Percentiles rank a stretch among this genome's conserved stretches.
Evolutionary conservation across 2,888 invertebrate genomes (phyloP).

Genomic region (Clunio marinus): DNA sequence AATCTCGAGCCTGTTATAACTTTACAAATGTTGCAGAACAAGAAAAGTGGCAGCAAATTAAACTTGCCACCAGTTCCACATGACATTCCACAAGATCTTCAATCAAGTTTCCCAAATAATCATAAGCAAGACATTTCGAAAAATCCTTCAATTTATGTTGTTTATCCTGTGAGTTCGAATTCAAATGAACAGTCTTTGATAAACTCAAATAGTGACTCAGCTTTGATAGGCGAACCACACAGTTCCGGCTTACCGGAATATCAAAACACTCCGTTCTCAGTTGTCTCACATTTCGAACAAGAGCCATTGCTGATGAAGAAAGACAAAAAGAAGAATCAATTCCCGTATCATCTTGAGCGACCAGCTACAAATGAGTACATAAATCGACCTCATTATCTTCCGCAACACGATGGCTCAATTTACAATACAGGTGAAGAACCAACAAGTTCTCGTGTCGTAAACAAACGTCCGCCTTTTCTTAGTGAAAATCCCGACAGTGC

Average conservation of each 20-base stretch:
- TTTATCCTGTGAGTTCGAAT: slow-evolving; percentile 57
- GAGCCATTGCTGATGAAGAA: slow-evolving; percentile 52
- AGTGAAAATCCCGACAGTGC: slow-evolving; percentile 41
- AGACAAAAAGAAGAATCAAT: slow-evolving; percentile 54
- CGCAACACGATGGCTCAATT: background rate
- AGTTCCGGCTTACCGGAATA: slow-evolving; percentile 45
- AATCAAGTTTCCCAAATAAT: slow-evolving; percentile 33
- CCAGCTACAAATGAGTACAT: too few relatives aligned
- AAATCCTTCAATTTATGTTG: slow-evolving; percentile 55
- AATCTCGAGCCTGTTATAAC: slow-evolving; percentile 59
- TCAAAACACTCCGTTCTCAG: slow-evolving; percentile 51
- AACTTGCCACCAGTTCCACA: slow-evolving; percentile 40
- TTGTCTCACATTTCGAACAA: slow-evolving; percentile 50
- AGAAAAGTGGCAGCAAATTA: slow-evolving; percentile 44
- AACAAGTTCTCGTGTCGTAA: background rate
- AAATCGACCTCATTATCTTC: slow-evolving; percentile 50
- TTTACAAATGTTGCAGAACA: slow-evolving; percentile 64
- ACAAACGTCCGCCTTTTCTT: slow-evolving; percentile 38
- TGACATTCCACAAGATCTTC: slow-evolving; percentile 40
- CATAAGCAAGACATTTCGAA: slow-evolving; percentile 44
- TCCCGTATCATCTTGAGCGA: slow-evolving; percentile 62
- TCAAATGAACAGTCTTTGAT: slow-evolving; percentile 53
- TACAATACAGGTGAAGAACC: slow-evolving; percentile 26
- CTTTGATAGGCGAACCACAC: slow-evolving; percentile 53
- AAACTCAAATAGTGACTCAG: slow-evolving; percentile 48